These are phyloP conservation scores for Stichopus horrens DNA, from an alignment of 53 echinoderm and acorn worm genomes.

Conservation along the genomic window DNA sequence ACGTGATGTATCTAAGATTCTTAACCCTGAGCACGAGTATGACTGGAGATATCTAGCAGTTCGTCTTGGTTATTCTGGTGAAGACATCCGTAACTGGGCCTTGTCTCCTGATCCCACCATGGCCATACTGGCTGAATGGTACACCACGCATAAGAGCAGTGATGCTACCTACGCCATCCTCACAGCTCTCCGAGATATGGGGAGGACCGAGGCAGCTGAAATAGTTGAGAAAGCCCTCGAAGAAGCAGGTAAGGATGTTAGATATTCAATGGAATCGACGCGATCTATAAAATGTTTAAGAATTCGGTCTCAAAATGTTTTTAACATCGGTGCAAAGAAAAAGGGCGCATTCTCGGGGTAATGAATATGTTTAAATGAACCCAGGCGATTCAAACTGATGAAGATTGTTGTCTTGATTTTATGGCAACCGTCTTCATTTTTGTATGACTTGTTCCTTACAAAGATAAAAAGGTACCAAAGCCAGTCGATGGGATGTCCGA, in stretches of 20 bases:
- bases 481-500: slow-evolving; percentile 53
- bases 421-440: neutral
- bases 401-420: too few relatives aligned
- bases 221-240: slow-evolving; percentile 72
- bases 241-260: slow-evolving; percentile 63
- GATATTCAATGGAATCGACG: too few relatives aligned
- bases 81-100: slow-evolving; percentile 94
- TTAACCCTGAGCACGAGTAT: slow-evolving; percentile 80
- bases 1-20: slow-evolving; percentile 82
- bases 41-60: slow-evolving; percentile 90
- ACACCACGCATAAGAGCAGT: slow-evolving; percentile 88
- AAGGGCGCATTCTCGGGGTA: too few relatives aligned
- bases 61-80: slow-evolving; percentile 75
- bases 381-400: too few relatives aligned
- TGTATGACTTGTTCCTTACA: neutral
- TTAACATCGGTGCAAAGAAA: too few relatives aligned
- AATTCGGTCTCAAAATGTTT: too few relatives aligned
- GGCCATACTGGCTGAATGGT: slow-evolving; percentile 91
- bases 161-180: slow-evolving; percentile 88
- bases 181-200: slow-evolving; percentile 86
- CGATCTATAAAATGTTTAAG: too few relatives aligned
- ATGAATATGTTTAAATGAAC: too few relatives aligned
- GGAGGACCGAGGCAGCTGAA: slow-evolving; percentile 71
- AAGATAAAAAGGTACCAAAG: slow-evolving; percentile 73
- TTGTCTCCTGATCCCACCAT: slow-evolving; percentile 89